Percentiles rank a stretch among this genome's conserved stretches.
phyloP scores from a whole-genome alignment of 2,113 vertebrate species.

The Ptyas mucosa region DNA sequence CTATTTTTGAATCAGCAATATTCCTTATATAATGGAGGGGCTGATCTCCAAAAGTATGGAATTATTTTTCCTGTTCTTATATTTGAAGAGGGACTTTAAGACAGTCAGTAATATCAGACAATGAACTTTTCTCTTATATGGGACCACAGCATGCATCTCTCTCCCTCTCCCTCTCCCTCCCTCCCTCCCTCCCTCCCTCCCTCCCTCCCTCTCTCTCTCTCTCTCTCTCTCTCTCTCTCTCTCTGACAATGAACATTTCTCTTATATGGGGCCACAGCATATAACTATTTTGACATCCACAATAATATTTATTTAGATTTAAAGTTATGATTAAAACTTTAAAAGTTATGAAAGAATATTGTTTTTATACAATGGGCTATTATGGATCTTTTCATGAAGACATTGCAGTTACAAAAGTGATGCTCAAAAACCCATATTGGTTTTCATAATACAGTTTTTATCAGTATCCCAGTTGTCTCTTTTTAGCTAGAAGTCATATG shows the following conservation, averaged over 20 bases:
- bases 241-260: too few relatives aligned
- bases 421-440: not conserved
- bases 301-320: not conserved
- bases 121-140: not conserved
- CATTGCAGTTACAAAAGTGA: not conserved
- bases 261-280: too few relatives aligned
- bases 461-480: not conserved
- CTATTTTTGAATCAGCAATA: not conserved
- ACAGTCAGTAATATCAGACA: not conserved
- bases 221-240: too few relatives aligned
- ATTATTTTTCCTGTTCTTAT: not conserved
- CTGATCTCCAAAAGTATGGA: not conserved
- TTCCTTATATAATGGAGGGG: not conserved
- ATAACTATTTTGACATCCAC: not conserved
- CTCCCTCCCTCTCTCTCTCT: too few relatives aligned
- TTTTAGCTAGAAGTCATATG: not conserved
- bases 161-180: too few relatives aligned
- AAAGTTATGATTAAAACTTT: not conserved
- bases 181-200: too few relatives aligned
- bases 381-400: not conserved
- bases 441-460: not conserved
- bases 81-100: not conserved
- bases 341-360: not conserved
- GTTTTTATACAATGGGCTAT: not conserved
- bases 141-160: not conserved